These are phyloP conservation scores for Eucriotettix oculatus DNA, from an alignment of 2,888 invertebrate species.

Conservation along the genomic window DNA sequence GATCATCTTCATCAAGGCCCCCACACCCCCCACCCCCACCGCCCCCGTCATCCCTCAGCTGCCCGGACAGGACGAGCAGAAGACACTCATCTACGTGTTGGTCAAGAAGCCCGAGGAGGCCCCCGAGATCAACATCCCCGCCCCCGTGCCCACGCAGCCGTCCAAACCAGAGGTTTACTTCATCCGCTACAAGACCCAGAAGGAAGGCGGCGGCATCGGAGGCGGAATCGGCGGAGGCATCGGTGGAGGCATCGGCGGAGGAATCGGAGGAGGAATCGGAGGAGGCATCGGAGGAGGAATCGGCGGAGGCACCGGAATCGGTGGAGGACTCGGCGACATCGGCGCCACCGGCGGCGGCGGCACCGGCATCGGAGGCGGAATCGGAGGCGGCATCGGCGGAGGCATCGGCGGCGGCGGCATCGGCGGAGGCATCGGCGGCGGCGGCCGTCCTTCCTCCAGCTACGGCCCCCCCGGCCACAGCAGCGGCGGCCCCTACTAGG, in stretches of 20 bases:
- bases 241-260: conserved; percentile 24
- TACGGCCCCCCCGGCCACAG: conserved; percentile 11
- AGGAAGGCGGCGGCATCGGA: conserved; percentile 25
- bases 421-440: conserved; percentile 14
- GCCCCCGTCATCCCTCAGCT: conserved; percentile 59
- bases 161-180: conserved; percentile 84
- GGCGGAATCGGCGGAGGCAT: conserved; percentile 24
- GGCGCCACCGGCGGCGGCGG: conserved; percentile 14
- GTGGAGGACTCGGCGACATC: conserved; percentile 15
- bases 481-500: conserved; percentile 9
- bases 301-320: conserved; percentile 20
- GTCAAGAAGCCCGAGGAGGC: conserved; percentile 79
- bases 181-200: conserved; percentile 65
- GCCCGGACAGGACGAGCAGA: conserved; percentile 61
- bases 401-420: conserved; percentile 6
- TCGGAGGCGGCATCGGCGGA: conserved; percentile 15
- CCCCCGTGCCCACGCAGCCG: conserved; percentile 66
- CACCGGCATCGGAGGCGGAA: conserved; percentile 11
- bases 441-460: conserved; percentile 7
- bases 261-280: conserved; percentile 15
- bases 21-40: conserved; percentile 65
- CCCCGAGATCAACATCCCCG: conserved; percentile 62
- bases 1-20: conserved; percentile 85
- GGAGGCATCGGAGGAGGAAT: conserved; percentile 20
- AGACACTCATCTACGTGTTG: conserved; percentile 75